Evolutionary conservation across 2,888 invertebrate genomes (phyloP).

Genomic region (Eledona agricola): DNA sequence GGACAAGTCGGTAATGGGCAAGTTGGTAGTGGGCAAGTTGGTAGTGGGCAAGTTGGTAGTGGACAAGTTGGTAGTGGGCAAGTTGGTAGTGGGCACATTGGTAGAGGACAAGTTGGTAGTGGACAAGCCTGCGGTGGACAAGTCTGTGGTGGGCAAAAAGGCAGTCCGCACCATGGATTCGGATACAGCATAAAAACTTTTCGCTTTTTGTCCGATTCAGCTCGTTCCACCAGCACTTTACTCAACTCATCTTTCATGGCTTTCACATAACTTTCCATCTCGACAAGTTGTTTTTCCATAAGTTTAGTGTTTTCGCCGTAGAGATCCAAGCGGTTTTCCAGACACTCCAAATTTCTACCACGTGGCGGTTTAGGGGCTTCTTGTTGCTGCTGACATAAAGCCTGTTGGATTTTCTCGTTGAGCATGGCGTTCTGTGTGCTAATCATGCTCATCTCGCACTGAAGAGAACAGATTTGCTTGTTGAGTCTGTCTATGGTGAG

Average conservation of each 20-base stretch:
- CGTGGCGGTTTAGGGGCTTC: not conserved
- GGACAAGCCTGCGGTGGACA: not conserved
- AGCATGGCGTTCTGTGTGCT: conserved; percentile 1
- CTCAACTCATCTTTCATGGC: conserved; percentile 3
- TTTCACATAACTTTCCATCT: conserved; percentile 2
- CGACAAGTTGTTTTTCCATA: conserved; percentile 1
- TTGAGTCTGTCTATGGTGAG: conserved; percentile 6
- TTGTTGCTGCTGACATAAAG: not conserved
- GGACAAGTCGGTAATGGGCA: too few relatives aligned
- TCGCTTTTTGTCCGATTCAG: not conserved
- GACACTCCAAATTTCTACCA: conserved; percentile 3
- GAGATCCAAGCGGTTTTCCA: conserved; percentile 2
- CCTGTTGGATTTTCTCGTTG: conserved; percentile 1
- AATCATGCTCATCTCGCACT: conserved; percentile 8
- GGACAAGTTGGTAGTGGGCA: not conserved
- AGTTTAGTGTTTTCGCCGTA: conserved; percentile 8
- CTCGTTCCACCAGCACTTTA: not conserved
- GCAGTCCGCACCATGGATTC: not conserved
- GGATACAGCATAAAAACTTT: not conserved
- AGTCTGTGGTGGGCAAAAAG: not conserved
- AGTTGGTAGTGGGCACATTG: not conserved
- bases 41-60: not conserved
- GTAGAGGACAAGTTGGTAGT: not conserved
- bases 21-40: too few relatives aligned
- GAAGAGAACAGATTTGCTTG: not conserved